Evolutionary conservation across 2,888 invertebrate genomes (phyloP).

Genomic region (Chironomus tentans): DNA sequence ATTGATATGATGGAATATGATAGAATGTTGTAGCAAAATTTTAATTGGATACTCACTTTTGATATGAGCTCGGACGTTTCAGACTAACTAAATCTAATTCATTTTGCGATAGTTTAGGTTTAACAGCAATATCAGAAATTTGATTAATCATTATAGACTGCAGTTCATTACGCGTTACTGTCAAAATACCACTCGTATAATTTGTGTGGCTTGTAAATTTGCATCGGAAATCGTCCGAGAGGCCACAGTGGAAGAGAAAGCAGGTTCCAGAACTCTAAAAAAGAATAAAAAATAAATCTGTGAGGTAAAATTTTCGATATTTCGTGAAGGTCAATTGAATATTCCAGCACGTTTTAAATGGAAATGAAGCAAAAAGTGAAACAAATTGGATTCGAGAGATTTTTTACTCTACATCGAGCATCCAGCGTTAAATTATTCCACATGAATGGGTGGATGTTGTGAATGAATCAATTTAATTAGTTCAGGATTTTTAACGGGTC

Average conservation of each 20-base stretch:
- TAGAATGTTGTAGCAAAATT: neutral
- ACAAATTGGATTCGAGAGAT: neutral
- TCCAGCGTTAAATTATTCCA: neutral
- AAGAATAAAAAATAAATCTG: neutral
- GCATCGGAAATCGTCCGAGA: slow-evolving; percentile 83
- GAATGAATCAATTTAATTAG: neutral
- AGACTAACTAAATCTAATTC: slow-evolving; percentile 41
- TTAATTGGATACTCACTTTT: neutral
- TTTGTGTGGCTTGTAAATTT: slow-evolving; percentile 83
- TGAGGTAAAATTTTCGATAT: neutral
- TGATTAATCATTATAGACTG: neutral
- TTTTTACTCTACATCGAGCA: neutral
- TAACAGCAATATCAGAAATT: neutral
- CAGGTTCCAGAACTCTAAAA: slow-evolving; percentile 71
- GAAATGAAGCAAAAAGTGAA: neutral
- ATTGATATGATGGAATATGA: neutral
- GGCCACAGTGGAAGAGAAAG: slow-evolving; percentile 84
- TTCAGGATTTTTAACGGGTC: neutral
- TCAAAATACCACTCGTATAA: slow-evolving; percentile 79
- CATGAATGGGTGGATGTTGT: too few relatives aligned
- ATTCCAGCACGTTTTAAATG: neutral
- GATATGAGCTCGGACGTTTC: slow-evolving; percentile 32
- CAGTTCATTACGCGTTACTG: slow-evolving; percentile 48
- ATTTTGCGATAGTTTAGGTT: slow-evolving; percentile 37
- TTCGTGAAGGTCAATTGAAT: neutral